Base-by-base conservation (phyloP, 2,113 vertebrate genomes). In the Drymodes brunneopygia region DNA sequence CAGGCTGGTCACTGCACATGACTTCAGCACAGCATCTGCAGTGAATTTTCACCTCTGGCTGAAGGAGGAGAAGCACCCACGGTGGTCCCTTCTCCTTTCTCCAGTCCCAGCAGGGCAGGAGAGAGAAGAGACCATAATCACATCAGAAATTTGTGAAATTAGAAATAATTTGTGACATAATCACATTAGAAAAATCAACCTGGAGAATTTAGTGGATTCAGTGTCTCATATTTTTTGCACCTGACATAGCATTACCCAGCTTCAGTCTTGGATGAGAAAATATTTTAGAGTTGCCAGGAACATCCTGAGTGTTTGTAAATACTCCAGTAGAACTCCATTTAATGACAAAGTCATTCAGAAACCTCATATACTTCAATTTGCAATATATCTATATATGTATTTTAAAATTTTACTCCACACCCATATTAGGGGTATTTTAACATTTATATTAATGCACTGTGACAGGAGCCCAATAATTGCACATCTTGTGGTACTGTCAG, bases 41-140 rank as follows among this genome's bases (percentile, higher is more conserved):
- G 8, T 25, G 73, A 93, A 72, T 89, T 84, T 94, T 62, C 92
- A 84, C 78, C 90, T 93, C 92, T 82, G 36, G 44, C 62, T 87
- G 85, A 57, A 81, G 54, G 36, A 84, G 36, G 9, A 77, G 9
- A 40, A 90, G 19, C 87, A 72, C 31, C 8, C 88, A 69, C 53
- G 53, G 87, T 85, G 86, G 86, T 24, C 69, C 42, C 17, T 84
- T 50, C 44, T 25, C 70, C 36, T 29, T 61, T 27, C 40, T 45
- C 24, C 75, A 66, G 18, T 6, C 38, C 47, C 60, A 51, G 29
- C 42, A 19, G 1, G 23, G 64, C 51, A 82, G 48, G 81, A 28
- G 11, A 40, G 17, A 44, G 31, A 17, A 36, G 12, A 2, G 7
- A 64, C 25, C 25, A 40, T 16, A 42, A 61, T n/a, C 17, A 36